Percentiles rank a stretch among this genome's conserved stretches.
Conservation (phyloP, 1,140 invertebrate species). For the Littorina saxatilis region DNA sequence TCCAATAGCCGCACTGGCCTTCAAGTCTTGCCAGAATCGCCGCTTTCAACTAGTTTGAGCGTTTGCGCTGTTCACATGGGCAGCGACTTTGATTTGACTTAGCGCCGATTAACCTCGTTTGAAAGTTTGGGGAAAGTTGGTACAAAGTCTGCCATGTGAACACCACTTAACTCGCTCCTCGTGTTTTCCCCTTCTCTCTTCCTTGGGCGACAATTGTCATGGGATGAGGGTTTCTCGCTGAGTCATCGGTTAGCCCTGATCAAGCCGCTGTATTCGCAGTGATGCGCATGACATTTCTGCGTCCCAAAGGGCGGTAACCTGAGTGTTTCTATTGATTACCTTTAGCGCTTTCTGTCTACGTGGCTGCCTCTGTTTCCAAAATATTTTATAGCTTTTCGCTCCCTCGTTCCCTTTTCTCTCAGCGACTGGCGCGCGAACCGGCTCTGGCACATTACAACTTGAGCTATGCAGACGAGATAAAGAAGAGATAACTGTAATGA, state of each 20-base stretch:
- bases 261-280: not conserved
- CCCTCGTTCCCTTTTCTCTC: too few relatives aligned
- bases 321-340: slow-evolving; percentile 17
- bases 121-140: too few relatives aligned
- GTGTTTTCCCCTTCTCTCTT: too few relatives aligned
- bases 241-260: not conserved
- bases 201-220: not conserved
- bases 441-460: not conserved
- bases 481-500: slow-evolving; percentile 1
- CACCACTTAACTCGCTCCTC: too few relatives aligned
- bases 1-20: too few relatives aligned
- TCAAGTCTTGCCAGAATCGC: too few relatives aligned
- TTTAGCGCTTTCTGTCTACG: not conserved
- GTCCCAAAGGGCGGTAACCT: not conserved
- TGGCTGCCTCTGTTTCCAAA: too few relatives aligned
- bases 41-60: too few relatives aligned
- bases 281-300: slow-evolving; percentile 6
- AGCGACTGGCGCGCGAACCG: not conserved
- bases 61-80: too few relatives aligned
- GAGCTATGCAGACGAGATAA: not conserved
- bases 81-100: not conserved
- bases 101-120: too few relatives aligned
- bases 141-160: too few relatives aligned
- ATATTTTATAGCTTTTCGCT: too few relatives aligned
- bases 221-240: not conserved